Evolutionary conservation across 2,113 vertebrate genomes (phyloP).

Genomic region (Passerina amoena): DNA sequence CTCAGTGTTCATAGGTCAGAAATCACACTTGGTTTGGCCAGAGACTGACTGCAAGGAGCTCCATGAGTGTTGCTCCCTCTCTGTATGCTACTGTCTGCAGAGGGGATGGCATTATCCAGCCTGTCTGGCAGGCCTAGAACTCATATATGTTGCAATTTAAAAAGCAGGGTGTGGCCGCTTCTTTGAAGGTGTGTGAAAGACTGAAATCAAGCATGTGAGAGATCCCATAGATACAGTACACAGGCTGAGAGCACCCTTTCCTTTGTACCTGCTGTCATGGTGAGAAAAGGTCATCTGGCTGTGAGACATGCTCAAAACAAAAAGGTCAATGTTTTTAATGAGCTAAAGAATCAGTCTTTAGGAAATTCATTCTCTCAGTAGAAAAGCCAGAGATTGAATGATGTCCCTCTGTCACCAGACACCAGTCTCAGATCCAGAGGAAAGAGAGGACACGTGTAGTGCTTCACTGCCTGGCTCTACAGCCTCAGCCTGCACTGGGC

Average conservation of each 20-base stretch:
- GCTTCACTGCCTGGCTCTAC: background rate
- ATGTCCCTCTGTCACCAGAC: background rate
- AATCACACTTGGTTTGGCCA: background rate
- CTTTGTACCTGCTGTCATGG: background rate
- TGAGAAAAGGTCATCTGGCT: background rate
- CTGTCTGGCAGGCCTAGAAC: background rate
- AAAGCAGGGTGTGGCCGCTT: background rate
- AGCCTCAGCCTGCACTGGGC: background rate
- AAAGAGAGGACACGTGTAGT: background rate
- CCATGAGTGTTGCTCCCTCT: background rate
- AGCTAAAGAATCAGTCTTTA: background rate
- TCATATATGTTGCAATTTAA: background rate
- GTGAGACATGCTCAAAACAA: background rate
- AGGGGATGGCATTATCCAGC: background rate
- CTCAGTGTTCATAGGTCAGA: background rate
- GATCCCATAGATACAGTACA: background rate
- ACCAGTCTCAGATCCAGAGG: background rate
- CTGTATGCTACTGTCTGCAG: background rate
- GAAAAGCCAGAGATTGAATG: background rate
- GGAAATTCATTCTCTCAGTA: background rate
- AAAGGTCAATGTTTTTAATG: background rate
- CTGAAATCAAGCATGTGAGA: background rate
- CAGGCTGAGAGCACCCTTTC: background rate
- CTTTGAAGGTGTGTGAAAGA: background rate
- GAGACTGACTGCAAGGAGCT: background rate